phyloP scores from a whole-genome alignment of 2,797 vertebrate genomes.

The Pipistrellus nathusii region DNA sequence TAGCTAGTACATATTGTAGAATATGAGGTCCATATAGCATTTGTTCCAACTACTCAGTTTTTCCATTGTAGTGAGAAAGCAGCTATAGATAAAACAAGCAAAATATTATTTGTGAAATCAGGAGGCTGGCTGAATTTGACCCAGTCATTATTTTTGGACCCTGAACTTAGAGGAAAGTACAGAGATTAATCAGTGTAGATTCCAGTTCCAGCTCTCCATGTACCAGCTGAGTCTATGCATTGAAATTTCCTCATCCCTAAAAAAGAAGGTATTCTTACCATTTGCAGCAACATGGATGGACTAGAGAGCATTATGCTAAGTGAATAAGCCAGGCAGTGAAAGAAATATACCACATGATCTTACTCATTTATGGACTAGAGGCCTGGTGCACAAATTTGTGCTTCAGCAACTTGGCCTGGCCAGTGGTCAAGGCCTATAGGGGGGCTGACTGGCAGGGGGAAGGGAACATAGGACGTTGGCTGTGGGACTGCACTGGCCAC shows the following conservation, averaged over 20 bases:
- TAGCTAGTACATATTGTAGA: background rate
- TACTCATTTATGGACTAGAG: too few relatives aligned
- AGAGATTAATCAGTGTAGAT: background rate
- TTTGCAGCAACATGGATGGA: too few relatives aligned
- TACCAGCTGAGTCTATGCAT: background rate
- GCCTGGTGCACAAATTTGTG: too few relatives aligned
- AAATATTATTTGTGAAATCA: background rate
- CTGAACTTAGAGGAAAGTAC: background rate
- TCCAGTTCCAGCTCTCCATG: background rate
- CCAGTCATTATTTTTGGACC: background rate
- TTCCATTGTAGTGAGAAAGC: background rate
- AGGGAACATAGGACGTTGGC: too few relatives aligned
- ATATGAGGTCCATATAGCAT: background rate
- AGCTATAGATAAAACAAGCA: background rate
- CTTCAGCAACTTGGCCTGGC: too few relatives aligned
- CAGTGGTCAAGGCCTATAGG: too few relatives aligned
- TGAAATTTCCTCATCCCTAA: background rate
- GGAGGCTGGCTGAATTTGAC: background rate
- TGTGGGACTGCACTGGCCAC: too few relatives aligned
- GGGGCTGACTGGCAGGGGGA: too few relatives aligned
- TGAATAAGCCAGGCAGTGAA: too few relatives aligned
- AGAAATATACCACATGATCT: too few relatives aligned
- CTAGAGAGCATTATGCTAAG: too few relatives aligned
- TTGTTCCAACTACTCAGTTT: background rate
- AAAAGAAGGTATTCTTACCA: too few relatives aligned